Evolutionary conservation across 2,113 vertebrate genomes (phyloP).

Genomic region (Rousettus leschenaultii): DNA sequence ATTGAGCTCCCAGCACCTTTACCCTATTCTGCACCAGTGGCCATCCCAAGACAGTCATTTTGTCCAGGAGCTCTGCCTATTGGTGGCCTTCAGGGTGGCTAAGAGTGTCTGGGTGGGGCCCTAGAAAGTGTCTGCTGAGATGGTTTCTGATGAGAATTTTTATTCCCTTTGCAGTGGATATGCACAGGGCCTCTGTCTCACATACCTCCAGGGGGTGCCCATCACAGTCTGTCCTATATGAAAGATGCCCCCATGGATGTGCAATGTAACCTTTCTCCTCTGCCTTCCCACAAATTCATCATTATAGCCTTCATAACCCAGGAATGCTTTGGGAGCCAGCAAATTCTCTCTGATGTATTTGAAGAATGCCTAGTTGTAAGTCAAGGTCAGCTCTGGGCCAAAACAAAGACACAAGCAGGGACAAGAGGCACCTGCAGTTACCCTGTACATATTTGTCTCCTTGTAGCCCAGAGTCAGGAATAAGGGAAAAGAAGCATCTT

Average conservation of each 20-base stretch:
- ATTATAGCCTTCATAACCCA: not conserved
- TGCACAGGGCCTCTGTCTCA: not conserved
- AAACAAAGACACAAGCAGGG: not conserved
- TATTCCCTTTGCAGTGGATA: not conserved
- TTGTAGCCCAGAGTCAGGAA: not conserved
- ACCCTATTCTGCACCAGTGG: not conserved
- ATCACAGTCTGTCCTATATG: not conserved
- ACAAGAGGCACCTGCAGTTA: not conserved
- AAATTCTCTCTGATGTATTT: not conserved
- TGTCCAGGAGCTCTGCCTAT: not conserved
- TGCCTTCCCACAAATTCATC: not conserved
- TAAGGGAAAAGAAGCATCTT: not conserved
- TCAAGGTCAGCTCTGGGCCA: not conserved
- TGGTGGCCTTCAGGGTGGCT: not conserved
- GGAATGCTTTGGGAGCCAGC: not conserved
- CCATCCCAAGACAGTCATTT: not conserved
- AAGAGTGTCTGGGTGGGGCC: not conserved
- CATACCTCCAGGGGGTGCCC: not conserved
- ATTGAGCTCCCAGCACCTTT: not conserved
- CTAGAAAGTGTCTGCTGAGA: not conserved
- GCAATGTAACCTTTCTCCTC: not conserved
- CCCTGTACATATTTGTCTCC: not conserved
- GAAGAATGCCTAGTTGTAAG: not conserved
- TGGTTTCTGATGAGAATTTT: not conserved
- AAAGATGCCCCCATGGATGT: not conserved